Percentiles rank a stretch among this genome's conserved stretches.
Evolutionary conservation across 2,888 invertebrate genomes (phyloP).

Genomic region (Lasioglossum malachurum): DNA sequence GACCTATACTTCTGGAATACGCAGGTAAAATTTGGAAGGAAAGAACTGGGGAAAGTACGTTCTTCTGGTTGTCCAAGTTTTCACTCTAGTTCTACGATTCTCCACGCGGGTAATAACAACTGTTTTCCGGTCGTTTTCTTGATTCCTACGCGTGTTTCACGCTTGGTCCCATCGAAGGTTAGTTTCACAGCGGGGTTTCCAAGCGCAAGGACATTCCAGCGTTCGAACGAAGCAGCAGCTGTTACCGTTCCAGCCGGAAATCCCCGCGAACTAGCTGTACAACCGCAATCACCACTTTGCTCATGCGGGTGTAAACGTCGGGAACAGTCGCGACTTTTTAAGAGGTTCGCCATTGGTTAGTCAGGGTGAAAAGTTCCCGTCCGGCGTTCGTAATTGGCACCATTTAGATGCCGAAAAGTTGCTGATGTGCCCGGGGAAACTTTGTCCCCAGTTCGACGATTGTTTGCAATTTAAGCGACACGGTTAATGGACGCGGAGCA

Average conservation of each 20-base stretch:
- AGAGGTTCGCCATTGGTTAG: constrained; percentile 42
- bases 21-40: neutral
- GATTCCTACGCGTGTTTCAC: neutral
- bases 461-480: constrained; percentile 67
- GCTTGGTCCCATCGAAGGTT: neutral
- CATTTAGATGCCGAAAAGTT: constrained; percentile 72
- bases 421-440: constrained; percentile 51
- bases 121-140: neutral
- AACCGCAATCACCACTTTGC: constrained; percentile 53
- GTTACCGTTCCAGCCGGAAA: constrained; percentile 37
- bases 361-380: constrained; percentile 59
- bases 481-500: constrained; percentile 51
- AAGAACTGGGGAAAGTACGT: neutral
- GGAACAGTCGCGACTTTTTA: constrained; percentile 46
- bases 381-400: constrained; percentile 68
- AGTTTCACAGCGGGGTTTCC: neutral
- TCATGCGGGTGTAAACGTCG: constrained; percentile 50
- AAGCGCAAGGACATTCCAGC: neutral
- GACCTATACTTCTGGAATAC: too few relatives aligned
- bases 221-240: constrained; percentile 22
- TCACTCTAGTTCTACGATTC: neutral
- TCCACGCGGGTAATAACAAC: neutral
- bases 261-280: constrained; percentile 47
- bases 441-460: constrained; percentile 53
- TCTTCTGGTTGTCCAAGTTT: neutral